Conservation (phyloP, 2,888 invertebrate genomes). For the Villa cingulata region DNA sequence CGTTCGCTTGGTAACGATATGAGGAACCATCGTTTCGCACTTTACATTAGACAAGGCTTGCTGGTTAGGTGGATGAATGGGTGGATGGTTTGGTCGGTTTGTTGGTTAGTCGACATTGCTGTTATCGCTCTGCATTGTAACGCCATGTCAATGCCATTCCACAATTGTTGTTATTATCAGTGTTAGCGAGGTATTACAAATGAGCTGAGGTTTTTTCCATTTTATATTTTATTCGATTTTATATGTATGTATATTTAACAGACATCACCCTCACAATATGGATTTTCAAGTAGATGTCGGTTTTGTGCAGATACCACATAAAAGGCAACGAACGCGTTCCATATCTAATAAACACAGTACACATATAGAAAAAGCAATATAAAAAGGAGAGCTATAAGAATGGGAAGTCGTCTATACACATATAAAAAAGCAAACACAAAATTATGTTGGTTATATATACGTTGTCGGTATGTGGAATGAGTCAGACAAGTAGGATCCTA, state of each 20-base stretch:
- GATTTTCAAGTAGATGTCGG: neutral
- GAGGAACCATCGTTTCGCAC: slow-evolving; percentile 7
- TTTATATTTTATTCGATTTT: neutral
- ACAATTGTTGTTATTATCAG: no score
- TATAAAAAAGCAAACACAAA: slow-evolving; percentile 4
- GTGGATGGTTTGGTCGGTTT: neutral
- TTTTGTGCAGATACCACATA: slow-evolving; percentile 5
- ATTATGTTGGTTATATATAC: slow-evolving; percentile 8
- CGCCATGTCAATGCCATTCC: neutral
- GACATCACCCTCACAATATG: neutral
- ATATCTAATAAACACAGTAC: neutral
- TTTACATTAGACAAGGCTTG: neutral
- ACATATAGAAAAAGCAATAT: neutral
- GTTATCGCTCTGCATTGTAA: neutral
- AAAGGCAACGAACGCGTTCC: slow-evolving; percentile 8
- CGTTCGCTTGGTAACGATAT: slow-evolving; percentile 3
- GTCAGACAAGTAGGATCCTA: slow-evolving; percentile 8
- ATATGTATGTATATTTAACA: neutral
- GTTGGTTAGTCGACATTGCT: neutral
- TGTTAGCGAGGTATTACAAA: neutral
- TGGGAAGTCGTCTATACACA: neutral
- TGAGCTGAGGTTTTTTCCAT: neutral
- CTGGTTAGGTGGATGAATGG: no score
- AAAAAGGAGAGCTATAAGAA: neutral
- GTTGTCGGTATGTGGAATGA: slow-evolving; percentile 4